Conservation (phyloP, 2,113 vertebrate genomes). For the Gobiocypris rarus region DNA sequence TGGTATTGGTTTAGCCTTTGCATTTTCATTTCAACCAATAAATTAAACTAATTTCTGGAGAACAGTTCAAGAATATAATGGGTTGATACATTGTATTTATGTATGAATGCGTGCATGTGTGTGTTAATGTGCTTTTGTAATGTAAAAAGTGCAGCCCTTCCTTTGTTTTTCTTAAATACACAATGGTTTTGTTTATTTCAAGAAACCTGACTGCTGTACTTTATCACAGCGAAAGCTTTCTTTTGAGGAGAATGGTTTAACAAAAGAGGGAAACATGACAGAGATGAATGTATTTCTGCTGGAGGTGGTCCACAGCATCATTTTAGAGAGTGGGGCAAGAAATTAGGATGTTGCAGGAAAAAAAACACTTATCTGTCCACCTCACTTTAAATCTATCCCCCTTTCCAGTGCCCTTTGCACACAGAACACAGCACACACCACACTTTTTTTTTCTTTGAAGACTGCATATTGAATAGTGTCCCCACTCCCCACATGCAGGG, state of each 20-base stretch:
- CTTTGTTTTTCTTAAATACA: neutral
- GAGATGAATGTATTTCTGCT: neutral
- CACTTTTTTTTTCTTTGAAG: neutral
- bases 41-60: neutral
- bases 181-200: neutral
- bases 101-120: neutral
- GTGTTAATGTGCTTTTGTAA: neutral
- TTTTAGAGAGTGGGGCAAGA: neutral
- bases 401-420: neutral
- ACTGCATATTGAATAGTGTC: neutral
- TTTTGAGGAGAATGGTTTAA: neutral
- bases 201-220: neutral
- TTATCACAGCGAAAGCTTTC: conserved; percentile 9
- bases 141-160: neutral
- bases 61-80: neutral
- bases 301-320: neutral
- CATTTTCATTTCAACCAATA: too few species aligned
- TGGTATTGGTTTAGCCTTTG: too few species aligned
- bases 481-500: neutral
- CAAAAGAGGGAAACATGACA: neutral
- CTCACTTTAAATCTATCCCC: neutral
- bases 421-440: neutral
- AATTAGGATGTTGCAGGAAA: neutral
- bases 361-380: neutral
- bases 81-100: neutral